A percentile compares a stretch with the other conserved stretches of the same genome.
Evolutionary conservation across 2,888 invertebrate species (phyloP).

Genomic region (Ormyrus labotus): DNA sequence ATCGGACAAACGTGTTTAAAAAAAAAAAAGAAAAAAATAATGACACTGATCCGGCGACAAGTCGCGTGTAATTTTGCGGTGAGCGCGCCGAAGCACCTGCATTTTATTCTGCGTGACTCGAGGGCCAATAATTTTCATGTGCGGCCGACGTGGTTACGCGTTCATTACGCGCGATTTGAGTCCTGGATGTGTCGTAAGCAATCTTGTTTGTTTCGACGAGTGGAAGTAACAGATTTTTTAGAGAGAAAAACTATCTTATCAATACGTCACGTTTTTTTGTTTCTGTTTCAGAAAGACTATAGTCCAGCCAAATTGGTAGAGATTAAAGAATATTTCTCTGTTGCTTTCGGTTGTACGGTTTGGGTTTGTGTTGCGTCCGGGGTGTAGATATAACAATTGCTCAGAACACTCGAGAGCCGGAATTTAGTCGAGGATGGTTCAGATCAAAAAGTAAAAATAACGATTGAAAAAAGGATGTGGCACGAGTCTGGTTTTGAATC

Average conservation of each 20-base stretch:
- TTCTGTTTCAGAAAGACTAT: conserved; percentile 75
- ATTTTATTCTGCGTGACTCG: too few relatives aligned
- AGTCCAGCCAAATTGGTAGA: conserved; percentile 71
- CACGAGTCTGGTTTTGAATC: conserved; percentile 20
- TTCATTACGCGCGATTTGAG: too few relatives aligned
- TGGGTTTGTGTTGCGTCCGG: conserved; percentile 47
- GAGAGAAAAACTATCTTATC: conserved; percentile 57
- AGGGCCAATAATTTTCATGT: too few relatives aligned
- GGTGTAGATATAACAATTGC: conserved; percentile 47
- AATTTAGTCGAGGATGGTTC: conserved; percentile 53
- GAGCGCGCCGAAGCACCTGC: too few relatives aligned
- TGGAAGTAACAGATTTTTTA: conserved; percentile 43
- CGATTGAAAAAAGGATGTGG: conserved; percentile 43
- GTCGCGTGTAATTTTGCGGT: conserved; percentile 8
- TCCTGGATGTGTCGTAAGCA: too few relatives aligned
- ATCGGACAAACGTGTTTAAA: conserved; percentile 53
- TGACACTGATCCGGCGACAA: conserved; percentile 12
- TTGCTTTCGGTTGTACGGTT: conserved; percentile 52
- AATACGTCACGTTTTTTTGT: conserved; percentile 73
- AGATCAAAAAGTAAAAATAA: conserved; percentile 51
- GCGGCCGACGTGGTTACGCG: too few relatives aligned
- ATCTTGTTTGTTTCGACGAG: conserved; percentile 18
- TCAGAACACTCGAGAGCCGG: conserved; percentile 43
- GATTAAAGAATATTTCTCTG: conserved; percentile 59
- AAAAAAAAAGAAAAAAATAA: conserved; percentile 50